Conservation (phyloP, 2,113 vertebrate genomes). For the Vimba vimba region DNA sequence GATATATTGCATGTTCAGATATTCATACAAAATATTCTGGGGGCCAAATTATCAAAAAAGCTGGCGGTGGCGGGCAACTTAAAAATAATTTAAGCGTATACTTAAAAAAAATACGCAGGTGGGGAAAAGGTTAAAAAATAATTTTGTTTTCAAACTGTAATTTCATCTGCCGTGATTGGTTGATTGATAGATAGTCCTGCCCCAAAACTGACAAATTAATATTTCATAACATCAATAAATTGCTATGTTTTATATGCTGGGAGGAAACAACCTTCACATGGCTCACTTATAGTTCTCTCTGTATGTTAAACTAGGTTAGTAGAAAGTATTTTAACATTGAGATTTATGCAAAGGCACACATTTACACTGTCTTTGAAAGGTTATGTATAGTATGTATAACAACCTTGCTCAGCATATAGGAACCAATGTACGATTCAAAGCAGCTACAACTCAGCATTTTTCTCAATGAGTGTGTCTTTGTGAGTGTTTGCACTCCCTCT, state of each 20-base stretch:
- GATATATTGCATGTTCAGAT: too few species aligned
- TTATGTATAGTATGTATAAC: neutral
- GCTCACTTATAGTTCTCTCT: neutral
- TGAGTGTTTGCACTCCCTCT: slow-evolving; percentile 14
- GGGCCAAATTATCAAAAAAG: too few species aligned
- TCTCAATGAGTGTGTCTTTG: slow-evolving; percentile 4
- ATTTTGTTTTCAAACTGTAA: too few species aligned
- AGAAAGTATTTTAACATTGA: slow-evolving; percentile 6
- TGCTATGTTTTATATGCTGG: neutral
- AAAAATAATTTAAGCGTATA: too few species aligned
- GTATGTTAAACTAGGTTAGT: neutral
- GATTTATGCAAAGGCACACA: neutral
- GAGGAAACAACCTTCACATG: neutral
- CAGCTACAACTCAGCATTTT: slow-evolving; percentile 40
- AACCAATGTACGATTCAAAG: neutral
- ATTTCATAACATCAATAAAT: neutral
- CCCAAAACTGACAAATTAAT: neutral
- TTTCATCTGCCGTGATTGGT: too few species aligned
- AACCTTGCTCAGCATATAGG: slow-evolving; percentile 28
- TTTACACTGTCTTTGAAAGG: neutral
- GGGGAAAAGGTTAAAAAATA: too few species aligned
- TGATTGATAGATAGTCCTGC: neutral
- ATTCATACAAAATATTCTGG: too few species aligned
- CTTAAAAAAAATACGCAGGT: too few species aligned
- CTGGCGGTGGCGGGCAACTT: too few species aligned